Evolutionary conservation across 2,888 invertebrate species (phyloP), one percentile per base, ranked within the genome.

Genomic region (Lacanobia oleracea): DNA sequence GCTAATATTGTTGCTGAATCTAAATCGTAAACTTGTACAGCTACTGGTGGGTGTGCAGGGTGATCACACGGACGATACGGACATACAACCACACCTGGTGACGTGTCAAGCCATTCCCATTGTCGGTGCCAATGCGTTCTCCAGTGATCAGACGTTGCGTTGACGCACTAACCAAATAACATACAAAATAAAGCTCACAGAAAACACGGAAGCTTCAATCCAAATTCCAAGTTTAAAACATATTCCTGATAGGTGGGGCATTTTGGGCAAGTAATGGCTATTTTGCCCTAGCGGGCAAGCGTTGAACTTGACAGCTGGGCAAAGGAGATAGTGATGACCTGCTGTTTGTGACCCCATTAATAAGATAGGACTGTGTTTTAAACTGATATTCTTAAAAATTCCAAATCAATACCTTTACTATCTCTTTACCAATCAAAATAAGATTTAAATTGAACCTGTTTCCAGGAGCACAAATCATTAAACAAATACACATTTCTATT

Each of bases 81-180:
- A 87, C 77, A 84, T 72, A 85, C 88, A 91, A 86, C 86, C 91
- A 93, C 91, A 90, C 91, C 89, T 88, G 88, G 92, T 92, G 92
- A 88, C 84, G 92, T 93, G 93, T 88, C 80, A 90, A 94, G 94
- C 94, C 93, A 94, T 94, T 92, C 91, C 90, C 91, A 87, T 59
- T 72, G 85, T 87, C 86, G 91, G 93, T 94, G 95, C 94, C 93
- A 92, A 93, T 93, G 91, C 91, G 87, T 81, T 84, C 83, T 87
- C 81, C 84, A 87, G 94, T 94, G 94, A 94, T 92, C 82, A 77
- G 83, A 87, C 80, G 94, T 95, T 95, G 95, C 95, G 95, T 94
- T 91, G 95, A 95, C 95, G 94, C 94, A 93, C 94, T 94, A 93
- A 88, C 87, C 80, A 81, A 56, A 85, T 75, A 82, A 80, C 80